These are phyloP conservation scores for Scomber scombrus DNA, from an alignment of 2,113 vertebrate genomes.

Conservation along the genomic window DNA sequence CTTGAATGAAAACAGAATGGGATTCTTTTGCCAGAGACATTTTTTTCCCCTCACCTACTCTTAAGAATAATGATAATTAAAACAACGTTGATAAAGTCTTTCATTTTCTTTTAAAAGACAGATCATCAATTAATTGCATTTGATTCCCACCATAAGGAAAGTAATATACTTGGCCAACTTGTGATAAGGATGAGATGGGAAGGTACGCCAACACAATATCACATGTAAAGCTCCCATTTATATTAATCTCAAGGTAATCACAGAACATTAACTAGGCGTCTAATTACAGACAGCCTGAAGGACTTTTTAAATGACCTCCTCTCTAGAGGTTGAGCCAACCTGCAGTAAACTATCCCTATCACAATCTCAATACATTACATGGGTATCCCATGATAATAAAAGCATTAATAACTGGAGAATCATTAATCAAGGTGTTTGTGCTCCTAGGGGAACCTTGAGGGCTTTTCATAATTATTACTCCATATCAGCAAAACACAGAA, in stretches of 20 bases:
- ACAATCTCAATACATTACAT: constrained; percentile 49
- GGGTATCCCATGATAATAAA: constrained; percentile 54
- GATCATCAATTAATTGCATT: not conserved
- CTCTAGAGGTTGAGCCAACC: constrained; percentile 49
- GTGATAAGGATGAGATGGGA: not conserved
- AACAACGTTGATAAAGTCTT: not conserved
- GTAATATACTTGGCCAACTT: not conserved
- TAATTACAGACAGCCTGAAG: constrained; percentile 68
- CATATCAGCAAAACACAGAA: constrained; percentile 38
- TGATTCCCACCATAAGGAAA: not conserved
- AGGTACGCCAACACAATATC: constrained; percentile 11
- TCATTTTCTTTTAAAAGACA: not conserved
- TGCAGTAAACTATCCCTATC: constrained; percentile 55
- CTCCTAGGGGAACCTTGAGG: constrained; percentile 61
- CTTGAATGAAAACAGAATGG: constrained; percentile 6
- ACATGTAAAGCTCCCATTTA: constrained; percentile 13
- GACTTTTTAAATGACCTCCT: constrained; percentile 56
- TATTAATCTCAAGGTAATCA: constrained; percentile 60
- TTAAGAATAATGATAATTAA: not conserved
- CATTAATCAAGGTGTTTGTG: constrained; percentile 74
- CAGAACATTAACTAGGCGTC: constrained; percentile 48
- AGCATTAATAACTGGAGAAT: constrained; percentile 56
- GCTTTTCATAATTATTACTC: constrained; percentile 70
- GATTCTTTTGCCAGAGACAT: not conserved
- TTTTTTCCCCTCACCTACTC: not conserved